Base-by-base conservation (phyloP, 2,797 vertebrate species). In the Gallinago solitaria region DNA sequence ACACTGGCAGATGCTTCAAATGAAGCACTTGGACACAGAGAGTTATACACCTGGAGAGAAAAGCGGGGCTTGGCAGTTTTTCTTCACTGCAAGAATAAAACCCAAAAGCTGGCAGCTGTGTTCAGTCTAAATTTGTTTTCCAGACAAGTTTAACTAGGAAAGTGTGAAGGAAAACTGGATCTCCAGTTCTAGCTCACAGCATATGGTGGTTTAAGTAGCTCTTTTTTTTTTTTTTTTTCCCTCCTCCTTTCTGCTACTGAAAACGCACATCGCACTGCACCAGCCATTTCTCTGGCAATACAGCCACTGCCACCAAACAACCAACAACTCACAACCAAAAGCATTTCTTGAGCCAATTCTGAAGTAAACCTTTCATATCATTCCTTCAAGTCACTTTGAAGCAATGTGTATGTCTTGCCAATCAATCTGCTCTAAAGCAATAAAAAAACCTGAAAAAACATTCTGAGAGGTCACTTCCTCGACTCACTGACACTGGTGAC, bases 381-480 rank as follows among this genome's bases (percentile, higher is more conserved):
- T 23, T 45, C 65, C 71, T 17, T 48, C 18, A 28, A 8, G 35
- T 21, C 15, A 3, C 24, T 71, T 33, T 9, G 48, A 35, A 84
- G 23, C 45, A 35, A 37, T 0, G 0, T 35, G 0, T 35, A 37
- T 33, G 12, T 43, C 15, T 41, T 50, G 56, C 27, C 25, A 7
- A 12, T 39, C 37, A 53, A 32, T n/a, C 17, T 51, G 63, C 43
- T 90, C 39, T 41, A 32, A 57, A 71, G 56, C 39, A n/a, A 4
- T 7, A 9, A 68, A 18, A 50, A 59, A 16, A 21, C 19, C 6
- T 35, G 35, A 21, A 61, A 71, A 74, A 39, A 25, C 25, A 9
- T 11, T 45, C 71, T 54, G n/a, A 73, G 91, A 20, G 6, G 11
- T 35, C 47, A n/a, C 11, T 37, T 79, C 27, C 28, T 87, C 30